These are phyloP conservation scores for Gymnarchus niloticus DNA, from an alignment of 2,113 vertebrate genomes.

Conservation along the genomic window DNA sequence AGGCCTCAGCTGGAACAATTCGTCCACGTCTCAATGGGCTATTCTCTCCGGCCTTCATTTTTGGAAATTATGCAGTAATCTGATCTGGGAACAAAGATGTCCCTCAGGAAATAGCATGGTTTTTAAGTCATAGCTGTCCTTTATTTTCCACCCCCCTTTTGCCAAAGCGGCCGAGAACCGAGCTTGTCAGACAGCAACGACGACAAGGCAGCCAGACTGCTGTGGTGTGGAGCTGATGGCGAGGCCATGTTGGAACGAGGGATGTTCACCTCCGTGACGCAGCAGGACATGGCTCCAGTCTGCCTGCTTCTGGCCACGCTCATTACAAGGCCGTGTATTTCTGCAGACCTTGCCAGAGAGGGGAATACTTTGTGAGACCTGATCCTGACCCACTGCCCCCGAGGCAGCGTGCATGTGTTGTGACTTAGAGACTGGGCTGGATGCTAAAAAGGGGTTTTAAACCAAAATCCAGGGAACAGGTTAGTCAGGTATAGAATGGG, in stretches of 20 bases:
- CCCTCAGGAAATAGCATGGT: slow-evolving; percentile 50
- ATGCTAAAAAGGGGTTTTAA: too few species aligned
- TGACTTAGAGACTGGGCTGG: too few species aligned
- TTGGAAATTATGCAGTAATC: slow-evolving; percentile 36
- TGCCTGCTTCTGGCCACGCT: not conserved
- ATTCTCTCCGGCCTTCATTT: not conserved
- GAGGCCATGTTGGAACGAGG: not conserved
- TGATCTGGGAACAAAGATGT: slow-evolving; percentile 52
- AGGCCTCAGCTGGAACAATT: slow-evolving; percentile 13
- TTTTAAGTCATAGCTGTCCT: slow-evolving; percentile 42
- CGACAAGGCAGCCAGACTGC: not conserved
- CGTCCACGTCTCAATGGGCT: not conserved
- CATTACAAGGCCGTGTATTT: not conserved
- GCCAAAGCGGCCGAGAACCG: slow-evolving; percentile 33
- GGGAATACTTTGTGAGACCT: not conserved
- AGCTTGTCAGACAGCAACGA: not conserved
- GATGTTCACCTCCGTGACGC: not conserved
- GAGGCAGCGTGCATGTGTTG: not conserved
- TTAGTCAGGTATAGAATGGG: too few species aligned
- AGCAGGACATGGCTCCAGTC: not conserved
- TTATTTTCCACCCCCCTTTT: slow-evolving; percentile 47
- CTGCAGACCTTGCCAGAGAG: not conserved
- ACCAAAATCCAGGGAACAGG: too few species aligned
- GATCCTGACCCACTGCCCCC: not conserved
- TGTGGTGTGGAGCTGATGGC: not conserved